Evolutionary conservation across 2,888 invertebrate species (phyloP), one percentile per base, ranked within the genome.

Genomic region (Tholera decimalis): DNA sequence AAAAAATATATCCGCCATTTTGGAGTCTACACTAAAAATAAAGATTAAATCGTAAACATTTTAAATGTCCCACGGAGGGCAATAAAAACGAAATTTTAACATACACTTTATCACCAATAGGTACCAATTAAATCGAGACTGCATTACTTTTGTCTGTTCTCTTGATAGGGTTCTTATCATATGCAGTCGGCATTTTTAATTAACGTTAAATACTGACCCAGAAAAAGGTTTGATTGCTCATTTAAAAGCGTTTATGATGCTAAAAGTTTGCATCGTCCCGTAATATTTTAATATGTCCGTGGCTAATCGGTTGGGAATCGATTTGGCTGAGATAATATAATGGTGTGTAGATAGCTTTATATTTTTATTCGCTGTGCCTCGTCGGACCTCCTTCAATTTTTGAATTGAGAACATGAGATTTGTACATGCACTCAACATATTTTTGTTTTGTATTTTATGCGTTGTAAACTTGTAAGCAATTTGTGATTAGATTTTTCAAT

Each of bases 141-240:
- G 57, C 56, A 77, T 71, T 77, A 66, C 70, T 53, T 37, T 51
- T 56, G 63, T 65, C 55, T 47, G 24, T 26, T 50, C 28, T 22
- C 50, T 56, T 62, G 68, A 73, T 74, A 37, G 57, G 49, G 39
- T n/a, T 20, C 57, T 81, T 83, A 81, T 75, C 73, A 56, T 59
- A 59, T 44, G 46, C 35, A 46, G 67, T 63, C 79, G 64, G 66
- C 20, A 11, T 72, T 74, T 78, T 80, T 83, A 82, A 83, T 81
- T 81, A 82, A 77, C 58, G 55, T 75, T 78, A 75, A 82, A 82
- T 70, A 73, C 51, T 82, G 81, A 80, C 79, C 79, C 81, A 83
- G 77, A 81, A 83, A 77, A 71, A 54, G 75, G 73, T 77, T 76
- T 77, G 63, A 82, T 83, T 70, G 77, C 77, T 80, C 77, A 82